These are phyloP conservation scores for Muntiacus reevesi DNA, from an alignment of 2,113 vertebrate genomes.

Conservation along the genomic window DNA sequence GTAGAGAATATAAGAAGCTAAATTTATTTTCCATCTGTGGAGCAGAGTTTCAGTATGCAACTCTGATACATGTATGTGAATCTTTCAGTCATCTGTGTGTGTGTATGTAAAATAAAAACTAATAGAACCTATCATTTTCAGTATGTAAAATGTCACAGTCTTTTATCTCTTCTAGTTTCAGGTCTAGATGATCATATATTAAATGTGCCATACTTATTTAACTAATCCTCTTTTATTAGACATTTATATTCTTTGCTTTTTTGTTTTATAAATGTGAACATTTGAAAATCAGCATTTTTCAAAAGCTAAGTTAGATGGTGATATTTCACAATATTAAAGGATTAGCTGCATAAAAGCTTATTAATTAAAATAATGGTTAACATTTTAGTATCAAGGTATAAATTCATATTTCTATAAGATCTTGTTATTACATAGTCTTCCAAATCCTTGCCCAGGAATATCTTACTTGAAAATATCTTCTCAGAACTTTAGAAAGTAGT, in stretches of 20 bases:
- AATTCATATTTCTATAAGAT: not conserved
- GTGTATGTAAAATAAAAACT: not conserved
- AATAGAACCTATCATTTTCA: not conserved
- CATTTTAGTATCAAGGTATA: not conserved
- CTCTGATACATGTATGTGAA: rapidly evolving
- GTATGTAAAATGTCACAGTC: not conserved
- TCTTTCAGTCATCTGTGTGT: not conserved
- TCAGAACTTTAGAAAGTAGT: not conserved
- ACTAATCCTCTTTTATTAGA: not conserved
- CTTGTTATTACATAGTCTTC: not conserved
- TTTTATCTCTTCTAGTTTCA: not conserved
- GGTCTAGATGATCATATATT: not conserved
- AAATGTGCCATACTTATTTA: not conserved
- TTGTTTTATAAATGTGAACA: not conserved
- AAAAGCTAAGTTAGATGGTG: not conserved
- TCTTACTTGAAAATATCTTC: not conserved
- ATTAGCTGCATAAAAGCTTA: not conserved
- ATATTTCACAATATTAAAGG: not conserved
- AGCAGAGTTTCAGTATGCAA: not conserved
- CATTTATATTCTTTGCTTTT: not conserved
- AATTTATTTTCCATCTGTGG: not conserved
- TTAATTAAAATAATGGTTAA: not conserved
- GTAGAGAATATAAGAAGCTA: not conserved
- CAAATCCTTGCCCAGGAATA: not conserved
- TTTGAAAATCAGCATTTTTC: not conserved